Evolutionary conservation across 2,797 vertebrate species (phyloP), one percentile per base, ranked within the genome.

Genomic region (Danio aesculapii): DNA sequence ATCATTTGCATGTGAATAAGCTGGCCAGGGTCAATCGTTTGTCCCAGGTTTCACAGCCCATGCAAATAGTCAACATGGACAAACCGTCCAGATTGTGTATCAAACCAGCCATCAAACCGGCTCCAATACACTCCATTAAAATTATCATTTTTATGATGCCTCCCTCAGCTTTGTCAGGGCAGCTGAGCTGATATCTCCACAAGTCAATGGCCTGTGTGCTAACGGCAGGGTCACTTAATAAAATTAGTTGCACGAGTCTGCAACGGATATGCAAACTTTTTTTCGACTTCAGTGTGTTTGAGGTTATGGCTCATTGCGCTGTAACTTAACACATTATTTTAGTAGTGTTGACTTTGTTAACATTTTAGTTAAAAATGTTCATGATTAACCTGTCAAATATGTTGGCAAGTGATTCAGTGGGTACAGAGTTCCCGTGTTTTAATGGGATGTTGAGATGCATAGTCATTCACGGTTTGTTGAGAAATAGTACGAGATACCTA

Each of bases 241-340:
- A 88, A 84, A 73, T 71, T 16, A 53, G 59, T 17, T 76, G 46
- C n/a, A 21, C 21, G 63, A 66, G 77, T n/a, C 63, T 43, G 68
- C 53, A 83, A 81, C 81, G 81, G 81, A 86, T 84, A 90, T 89
- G 86, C 87, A 91, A 91, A 91, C 39, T 43, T 75, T 69, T 63
- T 17, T 47, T 43, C 73, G 10, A 30, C 69, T 73, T n/a, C 47
- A 17, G 43, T 30, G 30, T 72, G 21, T 53, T 52, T 43, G 49
- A 43, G 70, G 70, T 79, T 84, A 78, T 58, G 16, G 68, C 62
- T 73, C 50, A 77, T 57, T 47, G 58, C 59, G 44, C 62, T 58
- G 61, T 46, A 57, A 66, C 62, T 47, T 57, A 67, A 77, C 75
- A 81, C 61, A 58, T 81, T 75, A 74, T 58, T 81, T 81, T 59